phyloP scores from a whole-genome alignment of 2,113 vertebrate species.

The Embiotoca jacksoni region DNA sequence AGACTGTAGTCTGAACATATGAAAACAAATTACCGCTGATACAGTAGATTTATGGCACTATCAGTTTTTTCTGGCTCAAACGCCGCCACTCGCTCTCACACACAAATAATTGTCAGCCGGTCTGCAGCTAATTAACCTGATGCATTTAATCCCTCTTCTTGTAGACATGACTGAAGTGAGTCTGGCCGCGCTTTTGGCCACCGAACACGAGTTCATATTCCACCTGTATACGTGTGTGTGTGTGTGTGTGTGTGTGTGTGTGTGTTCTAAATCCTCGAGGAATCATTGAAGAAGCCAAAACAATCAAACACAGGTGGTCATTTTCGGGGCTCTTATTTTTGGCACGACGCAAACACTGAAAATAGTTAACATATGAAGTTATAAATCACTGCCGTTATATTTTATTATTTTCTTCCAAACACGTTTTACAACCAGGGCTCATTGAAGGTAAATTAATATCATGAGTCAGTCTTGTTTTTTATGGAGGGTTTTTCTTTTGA shows the following conservation, averaged over 20 bases:
- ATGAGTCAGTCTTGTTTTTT: slow-evolving; percentile 31
- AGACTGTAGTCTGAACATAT: slow-evolving; percentile 37
- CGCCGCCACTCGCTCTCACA: slow-evolving; percentile 27
- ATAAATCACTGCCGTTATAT: slow-evolving; percentile 71
- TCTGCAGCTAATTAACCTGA: slow-evolving; percentile 59
- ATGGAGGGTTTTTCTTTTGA: slow-evolving; percentile 37
- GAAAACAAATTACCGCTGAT: slow-evolving; percentile 54
- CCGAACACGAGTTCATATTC: slow-evolving; percentile 62
- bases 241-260: slow-evolving; percentile 4
- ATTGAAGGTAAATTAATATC: slow-evolving; percentile 57
- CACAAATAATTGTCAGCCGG: slow-evolving; percentile 53
- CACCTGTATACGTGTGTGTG: slow-evolving; percentile 64
- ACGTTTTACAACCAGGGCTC: slow-evolving; percentile 56
- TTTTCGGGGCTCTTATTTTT: slow-evolving; percentile 71
- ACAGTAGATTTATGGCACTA: slow-evolving; percentile 58
- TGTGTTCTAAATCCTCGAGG: slow-evolving; percentile 31
- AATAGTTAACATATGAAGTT: slow-evolving; percentile 80
- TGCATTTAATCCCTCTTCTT: slow-evolving; percentile 62
- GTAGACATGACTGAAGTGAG: slow-evolving; percentile 65
- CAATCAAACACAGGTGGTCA: slow-evolving; percentile 83
- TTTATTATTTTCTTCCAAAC: slow-evolving; percentile 72
- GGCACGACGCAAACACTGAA: slow-evolving; percentile 61
- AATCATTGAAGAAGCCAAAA: slow-evolving; percentile 62
- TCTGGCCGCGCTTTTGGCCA: slow-evolving; percentile 64
- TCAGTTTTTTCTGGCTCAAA: slow-evolving; percentile 23